Conservation (phyloP, 2,797 vertebrate genomes). For the Schizopygopsis pylzovi region DNA sequence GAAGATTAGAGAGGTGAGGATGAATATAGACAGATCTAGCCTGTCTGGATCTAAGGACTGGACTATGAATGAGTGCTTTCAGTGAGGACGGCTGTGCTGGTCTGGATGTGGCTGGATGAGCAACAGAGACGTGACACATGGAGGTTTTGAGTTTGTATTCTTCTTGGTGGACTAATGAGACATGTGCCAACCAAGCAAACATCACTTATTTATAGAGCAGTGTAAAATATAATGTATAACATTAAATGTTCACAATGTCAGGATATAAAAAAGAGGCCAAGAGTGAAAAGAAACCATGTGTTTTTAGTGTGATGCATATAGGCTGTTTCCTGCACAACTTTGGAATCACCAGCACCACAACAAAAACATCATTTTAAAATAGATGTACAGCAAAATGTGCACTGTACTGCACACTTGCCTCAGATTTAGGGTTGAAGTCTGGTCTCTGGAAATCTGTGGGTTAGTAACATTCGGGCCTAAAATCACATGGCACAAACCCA, state of each 20-base stretch:
- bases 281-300: background rate
- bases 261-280: background rate
- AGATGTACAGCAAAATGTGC: background rate
- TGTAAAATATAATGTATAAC: background rate
- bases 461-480: background rate
- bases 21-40: conserved; percentile 89
- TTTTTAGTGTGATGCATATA: background rate
- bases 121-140: background rate
- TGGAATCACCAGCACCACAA: background rate
- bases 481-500: background rate
- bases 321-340: background rate
- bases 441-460: background rate
- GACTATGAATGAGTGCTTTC: conserved; percentile 85
- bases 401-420: background rate
- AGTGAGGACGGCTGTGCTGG: conserved; percentile 81
- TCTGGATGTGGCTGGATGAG: conserved; percentile 50
- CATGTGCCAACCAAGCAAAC: background rate
- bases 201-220: background rate
- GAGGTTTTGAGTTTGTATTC: background rate
- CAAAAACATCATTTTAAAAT: background rate
- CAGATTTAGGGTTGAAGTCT: background rate
- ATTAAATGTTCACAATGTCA: conserved; percentile 14
- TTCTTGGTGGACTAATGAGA: background rate
- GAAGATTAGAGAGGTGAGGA: conserved; percentile 84
- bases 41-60: conserved; percentile 84